phyloP scores from a whole-genome alignment of 2,888 invertebrate genomes.

The Eurois occulta region DNA sequence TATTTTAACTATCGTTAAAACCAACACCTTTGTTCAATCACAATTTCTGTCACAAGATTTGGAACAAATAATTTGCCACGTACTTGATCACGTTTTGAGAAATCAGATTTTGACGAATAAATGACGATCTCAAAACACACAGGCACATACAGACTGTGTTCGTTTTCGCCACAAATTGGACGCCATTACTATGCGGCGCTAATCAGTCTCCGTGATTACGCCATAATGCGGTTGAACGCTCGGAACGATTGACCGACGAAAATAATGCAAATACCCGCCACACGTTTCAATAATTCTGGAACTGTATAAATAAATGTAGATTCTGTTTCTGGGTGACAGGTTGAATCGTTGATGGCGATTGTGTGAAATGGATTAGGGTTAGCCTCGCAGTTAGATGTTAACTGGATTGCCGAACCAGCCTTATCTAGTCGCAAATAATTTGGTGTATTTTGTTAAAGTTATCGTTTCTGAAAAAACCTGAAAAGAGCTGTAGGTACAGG shows the following conservation, averaged over 20 bases:
- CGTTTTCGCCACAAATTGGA: slow-evolving; percentile 69
- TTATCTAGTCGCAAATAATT: neutral
- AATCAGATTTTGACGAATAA: neutral
- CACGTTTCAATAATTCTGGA: slow-evolving; percentile 54
- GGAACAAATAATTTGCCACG: neutral
- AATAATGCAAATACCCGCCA: slow-evolving; percentile 79
- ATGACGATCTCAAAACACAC: slow-evolving; percentile 45
- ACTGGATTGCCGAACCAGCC: neutral
- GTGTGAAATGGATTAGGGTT: slow-evolving; percentile 11
- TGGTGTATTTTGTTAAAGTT: neutral
- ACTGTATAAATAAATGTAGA: slow-evolving; percentile 52
- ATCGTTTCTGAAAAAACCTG: too few relatives aligned
- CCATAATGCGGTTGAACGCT: slow-evolving; percentile 79
- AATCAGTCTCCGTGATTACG: slow-evolving; percentile 86
- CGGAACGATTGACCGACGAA: slow-evolving; percentile 70
- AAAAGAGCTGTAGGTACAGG: neutral
- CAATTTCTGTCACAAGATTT: neutral
- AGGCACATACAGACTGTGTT: slow-evolving; percentile 37
- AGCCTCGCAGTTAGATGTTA: neutral
- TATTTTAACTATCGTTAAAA: neutral
- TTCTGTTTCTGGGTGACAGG: slow-evolving; percentile 21
- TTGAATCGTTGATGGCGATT: slow-evolving; percentile 22
- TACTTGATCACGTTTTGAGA: neutral
- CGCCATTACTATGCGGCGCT: slow-evolving; percentile 81
- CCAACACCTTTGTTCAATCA: neutral